phyloP scores from a whole-genome alignment of 2,888 invertebrate genomes.

The Lepidocyrtinus sp. region DNA sequence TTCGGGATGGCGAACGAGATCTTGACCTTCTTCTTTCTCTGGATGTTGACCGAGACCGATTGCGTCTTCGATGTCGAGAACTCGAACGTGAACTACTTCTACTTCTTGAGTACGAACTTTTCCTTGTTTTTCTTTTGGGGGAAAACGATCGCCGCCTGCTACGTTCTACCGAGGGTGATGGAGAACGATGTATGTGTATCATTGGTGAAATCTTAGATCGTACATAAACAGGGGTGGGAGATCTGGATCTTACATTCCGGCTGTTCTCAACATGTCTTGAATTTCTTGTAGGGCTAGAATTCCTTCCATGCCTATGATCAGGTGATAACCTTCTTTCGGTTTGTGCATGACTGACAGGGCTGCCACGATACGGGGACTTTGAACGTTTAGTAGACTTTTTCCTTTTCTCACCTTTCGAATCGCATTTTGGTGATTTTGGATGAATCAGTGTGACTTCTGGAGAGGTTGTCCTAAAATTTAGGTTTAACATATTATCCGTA shows the following conservation, averaged over 20 bases:
- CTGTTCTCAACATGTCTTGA: no score
- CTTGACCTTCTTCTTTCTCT: slow-evolving; percentile 10
- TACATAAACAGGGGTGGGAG: not conserved
- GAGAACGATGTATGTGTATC: not conserved
- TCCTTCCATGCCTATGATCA: no score
- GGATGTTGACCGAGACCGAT: slow-evolving; percentile 27
- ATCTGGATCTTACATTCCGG: not conserved
- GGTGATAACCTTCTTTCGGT: no score
- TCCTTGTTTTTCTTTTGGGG: slow-evolving; percentile 14
- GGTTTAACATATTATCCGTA: slow-evolving; percentile 12
- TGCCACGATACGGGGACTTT: no score
- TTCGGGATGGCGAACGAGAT: not conserved
- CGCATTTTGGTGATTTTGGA: not conserved
- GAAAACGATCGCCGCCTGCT: slow-evolving; percentile 19
- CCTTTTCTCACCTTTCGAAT: not conserved
- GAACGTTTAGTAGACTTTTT: not conserved
- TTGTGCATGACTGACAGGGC: no score
- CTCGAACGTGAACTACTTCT: slow-evolving; percentile 16
- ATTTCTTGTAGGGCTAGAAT: no score
- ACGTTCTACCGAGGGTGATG: not conserved
- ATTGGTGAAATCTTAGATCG: not conserved
- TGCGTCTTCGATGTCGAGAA: not conserved
- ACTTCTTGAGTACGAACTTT: slow-evolving; percentile 19
- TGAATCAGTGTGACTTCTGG: not conserved
- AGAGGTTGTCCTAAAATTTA: not conserved